These are phyloP conservation scores for Hofmannophila pseudospretella DNA, from an alignment of 2,888 invertebrate species.

Conservation along the genomic window DNA sequence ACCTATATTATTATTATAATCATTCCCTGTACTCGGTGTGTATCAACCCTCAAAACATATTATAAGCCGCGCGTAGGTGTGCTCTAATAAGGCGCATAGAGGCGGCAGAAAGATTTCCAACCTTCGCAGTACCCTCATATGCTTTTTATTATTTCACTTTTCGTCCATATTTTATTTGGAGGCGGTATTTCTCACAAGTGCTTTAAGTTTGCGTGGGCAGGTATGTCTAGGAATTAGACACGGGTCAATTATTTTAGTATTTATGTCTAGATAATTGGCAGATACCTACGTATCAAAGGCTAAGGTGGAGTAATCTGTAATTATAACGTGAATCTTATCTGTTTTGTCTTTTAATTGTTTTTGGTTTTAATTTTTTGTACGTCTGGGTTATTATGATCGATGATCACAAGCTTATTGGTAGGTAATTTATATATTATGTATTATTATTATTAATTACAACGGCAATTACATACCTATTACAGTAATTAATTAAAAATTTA, in stretches of 20 bases:
- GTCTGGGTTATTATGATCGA: too few relatives aligned
- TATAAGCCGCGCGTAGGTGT: conserved; percentile 21
- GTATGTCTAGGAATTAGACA: background rate
- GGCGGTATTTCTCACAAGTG: conserved; percentile 6
- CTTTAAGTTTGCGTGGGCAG: conserved; percentile 1
- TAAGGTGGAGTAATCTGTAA: background rate
- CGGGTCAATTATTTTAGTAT: background rate
- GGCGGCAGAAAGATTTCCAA: conserved; percentile 21
- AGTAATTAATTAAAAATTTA: too few relatives aligned
- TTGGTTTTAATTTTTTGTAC: too few relatives aligned
- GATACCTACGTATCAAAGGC: background rate
- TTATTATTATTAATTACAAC: too few relatives aligned
- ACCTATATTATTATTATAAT: too few relatives aligned
- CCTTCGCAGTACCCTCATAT: conserved; percentile 15
- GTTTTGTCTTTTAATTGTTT: too few relatives aligned
- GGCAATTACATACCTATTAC: too few relatives aligned
- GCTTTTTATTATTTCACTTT: conserved; percentile 27
- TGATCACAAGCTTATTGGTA: too few relatives aligned
- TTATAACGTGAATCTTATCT: too few relatives aligned
- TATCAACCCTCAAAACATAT: conserved; percentile 16
- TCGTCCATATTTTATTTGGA: conserved; percentile 13
- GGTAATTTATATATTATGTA: too few relatives aligned
- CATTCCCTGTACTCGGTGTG: conserved; percentile 6
- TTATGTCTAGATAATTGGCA: background rate
- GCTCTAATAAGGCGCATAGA: conserved; percentile 29